These are phyloP conservation scores for Neodiprion pinetum DNA, from an alignment of 1,140 invertebrate genomes.

Conservation along the genomic window DNA sequence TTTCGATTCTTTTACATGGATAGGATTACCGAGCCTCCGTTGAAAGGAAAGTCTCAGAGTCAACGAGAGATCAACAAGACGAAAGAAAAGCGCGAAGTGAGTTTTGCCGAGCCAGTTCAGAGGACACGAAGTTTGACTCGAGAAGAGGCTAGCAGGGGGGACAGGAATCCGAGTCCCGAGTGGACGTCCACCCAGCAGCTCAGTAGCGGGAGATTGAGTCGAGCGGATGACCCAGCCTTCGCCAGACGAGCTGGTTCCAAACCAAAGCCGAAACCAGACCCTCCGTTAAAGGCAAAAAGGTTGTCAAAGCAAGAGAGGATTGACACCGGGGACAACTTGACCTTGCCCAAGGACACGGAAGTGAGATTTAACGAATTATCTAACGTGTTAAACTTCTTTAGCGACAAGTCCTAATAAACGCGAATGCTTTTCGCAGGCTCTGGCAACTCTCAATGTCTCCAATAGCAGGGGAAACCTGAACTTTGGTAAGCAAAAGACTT, in stretches of 20 bases:
- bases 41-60: slow-evolving; percentile 54
- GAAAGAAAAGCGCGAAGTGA: slow-evolving; percentile 51
- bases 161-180: slow-evolving; percentile 11
- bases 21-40: slow-evolving; percentile 46
- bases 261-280: not conserved
- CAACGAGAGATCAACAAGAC: slow-evolving; percentile 53
- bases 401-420: not conserved
- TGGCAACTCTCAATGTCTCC: not conserved
- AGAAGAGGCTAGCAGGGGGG: slow-evolving; percentile 40
- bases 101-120: slow-evolving; percentile 43
- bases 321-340: slow-evolving; percentile 2
- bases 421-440: not conserved
- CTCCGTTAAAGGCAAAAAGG: slow-evolving; percentile 31
- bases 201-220: slow-evolving; percentile 34
- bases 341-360: not conserved
- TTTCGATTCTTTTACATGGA: slow-evolving; percentile 18
- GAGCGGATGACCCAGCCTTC: slow-evolving; percentile 55
- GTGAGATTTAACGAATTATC: not conserved
- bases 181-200: slow-evolving; percentile 48
- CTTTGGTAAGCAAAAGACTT: not conserved
- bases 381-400: not conserved
- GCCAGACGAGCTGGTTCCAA: slow-evolving; percentile 21
- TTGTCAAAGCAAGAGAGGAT: slow-evolving; percentile 32
- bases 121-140: slow-evolving; percentile 57
- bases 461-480: not conserved